These are phyloP conservation scores for Drosophila dives DNA, from an alignment of 2,888 invertebrate genomes.

Conservation along the genomic window DNA sequence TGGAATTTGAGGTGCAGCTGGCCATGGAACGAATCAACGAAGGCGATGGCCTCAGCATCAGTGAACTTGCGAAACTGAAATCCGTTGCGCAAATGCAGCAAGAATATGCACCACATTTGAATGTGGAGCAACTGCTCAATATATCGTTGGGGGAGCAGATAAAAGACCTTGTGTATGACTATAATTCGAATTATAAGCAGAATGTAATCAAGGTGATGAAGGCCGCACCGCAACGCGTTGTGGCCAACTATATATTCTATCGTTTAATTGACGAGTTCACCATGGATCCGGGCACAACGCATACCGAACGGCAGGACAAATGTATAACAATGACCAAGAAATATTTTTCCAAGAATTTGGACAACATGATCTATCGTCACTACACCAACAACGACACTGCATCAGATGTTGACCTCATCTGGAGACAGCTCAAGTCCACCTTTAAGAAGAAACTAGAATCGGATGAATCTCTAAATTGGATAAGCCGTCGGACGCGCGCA, in stretches of 20 bases:
- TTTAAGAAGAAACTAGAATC: slow-evolving; percentile 66
- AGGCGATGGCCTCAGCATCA: slow-evolving; percentile 44
- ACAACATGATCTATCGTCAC: slow-evolving; percentile 79
- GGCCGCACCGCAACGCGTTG: slow-evolving; percentile 51
- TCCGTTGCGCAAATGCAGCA: slow-evolving; percentile 60
- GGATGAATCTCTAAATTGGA: slow-evolving; percentile 65
- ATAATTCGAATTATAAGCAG: slow-evolving; percentile 58
- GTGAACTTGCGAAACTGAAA: slow-evolving; percentile 44
- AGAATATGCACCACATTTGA: slow-evolving; percentile 64
- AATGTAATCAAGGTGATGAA: slow-evolving; percentile 66
- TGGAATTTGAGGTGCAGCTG: slow-evolving; percentile 77
- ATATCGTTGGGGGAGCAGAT: slow-evolving; percentile 64
- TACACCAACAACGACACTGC: slow-evolving; percentile 68
- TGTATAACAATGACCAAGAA: slow-evolving; percentile 68
- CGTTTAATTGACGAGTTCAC: slow-evolving; percentile 68
- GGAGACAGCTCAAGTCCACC: slow-evolving; percentile 73
- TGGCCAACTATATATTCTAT: slow-evolving; percentile 83
- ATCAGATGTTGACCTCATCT: slow-evolving; percentile 73
- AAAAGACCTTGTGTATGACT: slow-evolving; percentile 67
- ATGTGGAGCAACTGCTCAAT: slow-evolving; percentile 69
- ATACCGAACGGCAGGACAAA: slow-evolving; percentile 31
- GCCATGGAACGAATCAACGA: slow-evolving; percentile 73
- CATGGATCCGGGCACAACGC: slow-evolving; percentile 36
- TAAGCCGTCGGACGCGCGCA: slow-evolving; percentile 54
- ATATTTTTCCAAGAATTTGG: slow-evolving; percentile 78